These are phyloP conservation scores for Lithophane ornitopus DNA, from an alignment of 2,888 invertebrate species.

Conservation along the genomic window DNA sequence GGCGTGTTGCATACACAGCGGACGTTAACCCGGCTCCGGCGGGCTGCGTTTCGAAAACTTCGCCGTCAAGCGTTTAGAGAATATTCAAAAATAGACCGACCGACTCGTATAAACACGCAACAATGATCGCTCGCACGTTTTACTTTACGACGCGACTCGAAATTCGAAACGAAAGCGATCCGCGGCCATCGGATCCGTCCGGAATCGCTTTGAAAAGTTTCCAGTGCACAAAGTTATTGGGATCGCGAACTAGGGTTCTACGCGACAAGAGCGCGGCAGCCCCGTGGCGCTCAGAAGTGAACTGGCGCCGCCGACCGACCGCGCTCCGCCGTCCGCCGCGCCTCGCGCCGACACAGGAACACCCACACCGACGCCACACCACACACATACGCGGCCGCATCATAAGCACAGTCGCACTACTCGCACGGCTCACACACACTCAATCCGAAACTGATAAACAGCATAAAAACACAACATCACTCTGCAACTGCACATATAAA, in stretches of 20 bases:
- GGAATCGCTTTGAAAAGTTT: conserved; percentile 88
- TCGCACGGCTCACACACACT: conserved; percentile 71
- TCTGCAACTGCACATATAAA: conserved; percentile 85
- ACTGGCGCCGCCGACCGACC: conserved; percentile 83
- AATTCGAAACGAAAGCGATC: conserved; percentile 75
- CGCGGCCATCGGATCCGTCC: conserved; percentile 76
- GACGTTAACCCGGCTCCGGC: conserved; percentile 88
- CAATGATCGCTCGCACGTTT: conserved; percentile 78
- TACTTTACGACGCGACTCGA: conserved; percentile 75
- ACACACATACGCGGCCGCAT: conserved; percentile 70
- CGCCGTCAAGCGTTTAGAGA: conserved; percentile 88
- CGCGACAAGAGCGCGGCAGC: conserved; percentile 83
- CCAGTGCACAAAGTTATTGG: conserved; percentile 88
- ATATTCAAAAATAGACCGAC: conserved; percentile 90
- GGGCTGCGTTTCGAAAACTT: conserved; percentile 90
- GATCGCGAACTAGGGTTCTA: conserved; percentile 85
- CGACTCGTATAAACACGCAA: conserved; percentile 82
- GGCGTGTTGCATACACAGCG: conserved; percentile 86
- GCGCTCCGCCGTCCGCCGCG: conserved; percentile 77
- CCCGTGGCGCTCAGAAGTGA: conserved; percentile 85
- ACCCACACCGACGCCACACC: conserved; percentile 75
- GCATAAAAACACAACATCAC: conserved; percentile 85
- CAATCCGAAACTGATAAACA: conserved; percentile 85
- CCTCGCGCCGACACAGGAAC: conserved; percentile 82
- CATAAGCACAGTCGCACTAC: conserved; percentile 68